Evolutionary conservation across 2,888 invertebrate genomes (phyloP), one percentile per base, ranked within the genome.

Genomic region (Himalopsyche kuldschensis): DNA sequence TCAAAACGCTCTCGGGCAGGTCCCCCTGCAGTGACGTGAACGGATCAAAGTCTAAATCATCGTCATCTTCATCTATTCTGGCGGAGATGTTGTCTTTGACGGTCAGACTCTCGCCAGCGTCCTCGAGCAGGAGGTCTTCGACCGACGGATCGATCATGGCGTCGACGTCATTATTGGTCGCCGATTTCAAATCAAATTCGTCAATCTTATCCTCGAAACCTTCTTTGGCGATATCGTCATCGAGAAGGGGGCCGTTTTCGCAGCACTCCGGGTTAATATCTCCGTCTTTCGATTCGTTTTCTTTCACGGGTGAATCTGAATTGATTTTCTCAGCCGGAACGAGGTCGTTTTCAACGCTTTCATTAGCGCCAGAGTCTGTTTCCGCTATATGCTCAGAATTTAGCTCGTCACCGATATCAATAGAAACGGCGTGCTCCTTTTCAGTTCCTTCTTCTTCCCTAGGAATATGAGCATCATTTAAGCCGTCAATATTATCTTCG

Each of bases 21-120:
- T 84, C 84, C 0, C 85, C 85, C 48, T 84, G 81, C 24, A 86
- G 46, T 11, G 85, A 81, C 20, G 80, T 77, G 48, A 84, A 82
- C 6, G 84, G 81, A 30, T 86, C 83, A 20, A 84, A 78, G 75
- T 85, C 85, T 6, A 84, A 63, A 78, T 82, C 84, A 31, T 84
- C 81, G 10, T 82, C 48, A n/a, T 55, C 24, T 20, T 81, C 80
- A 4, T 80, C 47, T 63, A 80, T 55, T 27, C 31, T 27, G 47
- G 47, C 17, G 41, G 41, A 41, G 15, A 41, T 11, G 3, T 17
- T 46, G 4, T 83, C 79, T 30, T 55, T 35, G 32, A 31, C 35
- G 1, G 41, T 35, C 8, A 46, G 6, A 10, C 24, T 11, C 10
- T 24, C n/a, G 24, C 30, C 27, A 2, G 20, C 35, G 31, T 86